A percentile compares a stretch with the other conserved stretches of the same genome.
phyloP scores from a whole-genome alignment of 2,888 invertebrate species.

The Amblyjoppa fuscipennis region DNA sequence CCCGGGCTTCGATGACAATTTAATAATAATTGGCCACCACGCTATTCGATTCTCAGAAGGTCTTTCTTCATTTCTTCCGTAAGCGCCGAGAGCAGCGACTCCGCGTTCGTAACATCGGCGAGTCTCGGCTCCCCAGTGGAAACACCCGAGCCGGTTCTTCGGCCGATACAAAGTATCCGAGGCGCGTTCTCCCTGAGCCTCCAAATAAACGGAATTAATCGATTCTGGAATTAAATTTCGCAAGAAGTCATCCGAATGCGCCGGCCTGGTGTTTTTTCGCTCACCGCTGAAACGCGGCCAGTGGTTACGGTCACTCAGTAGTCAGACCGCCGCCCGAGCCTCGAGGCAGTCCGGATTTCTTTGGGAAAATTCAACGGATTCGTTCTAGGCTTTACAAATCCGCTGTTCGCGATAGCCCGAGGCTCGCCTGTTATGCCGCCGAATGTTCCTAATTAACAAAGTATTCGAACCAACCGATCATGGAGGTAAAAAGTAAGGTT shows the following conservation, averaged over 20 bases:
- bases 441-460: conserved; percentile 12
- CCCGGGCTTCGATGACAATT: conserved; percentile 47
- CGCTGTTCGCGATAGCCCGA: neutral
- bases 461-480: neutral
- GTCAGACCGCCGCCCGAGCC: conserved; percentile 33
- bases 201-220: conserved; percentile 1
- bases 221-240: neutral
- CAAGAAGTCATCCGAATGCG: conserved; percentile 20
- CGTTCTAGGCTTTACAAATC: neutral
- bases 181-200: neutral
- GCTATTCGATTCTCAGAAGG: conserved; percentile 21
- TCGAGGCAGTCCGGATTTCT: conserved; percentile 29
- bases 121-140: neutral
- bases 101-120: neutral
- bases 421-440: neutral
- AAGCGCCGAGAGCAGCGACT: neutral
- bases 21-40: conserved; percentile 40
- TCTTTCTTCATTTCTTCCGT: conserved; percentile 12
- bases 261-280: conserved; percentile 1
- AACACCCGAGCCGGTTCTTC: conserved; percentile 33
- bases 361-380: neutral
- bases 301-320: conserved; percentile 40
- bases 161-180: neutral
- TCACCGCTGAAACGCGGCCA: neutral
- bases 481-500: neutral